phyloP scores from a whole-genome alignment of 2,797 vertebrate genomes.

The Kryptolebias ocellatus region DNA sequence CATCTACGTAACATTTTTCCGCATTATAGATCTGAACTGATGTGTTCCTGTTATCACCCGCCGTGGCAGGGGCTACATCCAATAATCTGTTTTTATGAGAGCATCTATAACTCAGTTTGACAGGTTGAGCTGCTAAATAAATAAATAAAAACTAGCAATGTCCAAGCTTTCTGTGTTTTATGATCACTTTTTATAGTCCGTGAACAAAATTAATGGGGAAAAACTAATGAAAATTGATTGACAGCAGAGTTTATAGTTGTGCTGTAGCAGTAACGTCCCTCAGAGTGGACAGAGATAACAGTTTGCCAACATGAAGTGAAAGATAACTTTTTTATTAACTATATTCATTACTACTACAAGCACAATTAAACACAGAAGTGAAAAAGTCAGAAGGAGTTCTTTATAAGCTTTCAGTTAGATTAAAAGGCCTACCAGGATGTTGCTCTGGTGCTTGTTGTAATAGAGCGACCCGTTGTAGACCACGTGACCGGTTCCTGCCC shows the following conservation, averaged over 20 bases:
- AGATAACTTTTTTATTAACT: not conserved
- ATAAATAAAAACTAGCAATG: not conserved
- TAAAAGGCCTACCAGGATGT: slow-evolving; percentile 79
- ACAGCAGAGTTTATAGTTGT: not conserved
- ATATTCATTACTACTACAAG: not conserved
- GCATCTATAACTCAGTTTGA: not conserved
- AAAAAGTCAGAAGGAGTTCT: not conserved
- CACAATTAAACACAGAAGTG: not conserved
- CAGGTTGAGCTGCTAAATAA: not conserved
- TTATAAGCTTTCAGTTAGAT: too few species aligned
- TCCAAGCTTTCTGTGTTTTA: not conserved
- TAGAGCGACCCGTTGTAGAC: slow-evolving; percentile 92
- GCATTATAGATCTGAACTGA: not conserved
- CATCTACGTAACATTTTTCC: not conserved
- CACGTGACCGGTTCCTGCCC: slow-evolving; percentile 93
- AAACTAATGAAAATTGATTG: not conserved
- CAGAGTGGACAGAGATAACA: too few species aligned
- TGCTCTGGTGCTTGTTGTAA: slow-evolving; percentile 95
- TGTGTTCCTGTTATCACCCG: not conserved
- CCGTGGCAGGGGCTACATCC: not conserved
- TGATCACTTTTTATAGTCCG: not conserved
- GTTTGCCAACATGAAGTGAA: too few species aligned
- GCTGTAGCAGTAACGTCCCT: too few species aligned
- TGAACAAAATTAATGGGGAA: not conserved
- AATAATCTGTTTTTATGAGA: not conserved